Evolutionary conservation across 2,113 vertebrate species (phyloP).

Genomic region (Delphinapterus leucas): DNA sequence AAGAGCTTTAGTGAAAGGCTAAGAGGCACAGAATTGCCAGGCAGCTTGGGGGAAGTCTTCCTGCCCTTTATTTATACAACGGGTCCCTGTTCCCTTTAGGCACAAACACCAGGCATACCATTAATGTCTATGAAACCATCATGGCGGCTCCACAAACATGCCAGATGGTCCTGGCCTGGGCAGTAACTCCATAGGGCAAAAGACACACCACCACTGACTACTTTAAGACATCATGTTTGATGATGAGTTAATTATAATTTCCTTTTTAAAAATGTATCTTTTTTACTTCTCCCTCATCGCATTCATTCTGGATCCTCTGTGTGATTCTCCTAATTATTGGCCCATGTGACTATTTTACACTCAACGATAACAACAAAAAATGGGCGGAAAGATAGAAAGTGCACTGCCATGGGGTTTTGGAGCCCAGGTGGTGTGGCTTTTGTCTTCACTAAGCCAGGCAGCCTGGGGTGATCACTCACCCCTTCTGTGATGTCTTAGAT

Average conservation of each 20-base stretch:
- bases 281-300: neutral
- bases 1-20: constrained; percentile 45
- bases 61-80: constrained; percentile 49
- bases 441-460: fast-evolving
- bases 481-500: fast-evolving
- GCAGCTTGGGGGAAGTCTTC: constrained; percentile 58
- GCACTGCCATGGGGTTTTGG: fast-evolving
- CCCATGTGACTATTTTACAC: fast-evolving
- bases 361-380: no score
- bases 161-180: neutral
- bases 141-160: neutral
- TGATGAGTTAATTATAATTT: no score
- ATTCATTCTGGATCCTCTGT: fast-evolving
- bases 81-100: constrained; percentile 46
- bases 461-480: fast-evolving
- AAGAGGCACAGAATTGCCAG: neutral
- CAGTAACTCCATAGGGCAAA: neutral
- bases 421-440: no score
- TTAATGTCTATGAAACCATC: neutral
- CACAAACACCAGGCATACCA: neutral
- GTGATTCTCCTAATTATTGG: neutral
- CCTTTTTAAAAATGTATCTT: neutral
- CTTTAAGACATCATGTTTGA: fast-evolving
- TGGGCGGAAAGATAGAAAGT: neutral
- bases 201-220: fast-evolving